A percentile compares a stretch with the other conserved stretches of the same genome.
These are phyloP conservation scores for Agrochola circellaris DNA, from an alignment of 2,888 invertebrate genomes.

Conservation along the genomic window DNA sequence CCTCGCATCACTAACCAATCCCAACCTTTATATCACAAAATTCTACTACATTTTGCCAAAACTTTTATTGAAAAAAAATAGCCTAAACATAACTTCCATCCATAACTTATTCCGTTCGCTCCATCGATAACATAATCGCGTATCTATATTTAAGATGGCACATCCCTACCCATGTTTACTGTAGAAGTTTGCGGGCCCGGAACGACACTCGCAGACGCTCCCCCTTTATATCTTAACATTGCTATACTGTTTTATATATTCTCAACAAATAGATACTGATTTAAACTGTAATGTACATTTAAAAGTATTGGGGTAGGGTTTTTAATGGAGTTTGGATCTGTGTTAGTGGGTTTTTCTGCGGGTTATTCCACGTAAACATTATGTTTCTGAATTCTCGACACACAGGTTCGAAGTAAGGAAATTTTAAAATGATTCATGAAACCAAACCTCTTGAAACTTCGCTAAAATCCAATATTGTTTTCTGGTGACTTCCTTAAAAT, in stretches of 20 bases:
- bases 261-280: constrained; percentile 63
- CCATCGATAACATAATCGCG: constrained; percentile 45
- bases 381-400: neutral
- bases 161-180: constrained; percentile 68
- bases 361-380: neutral
- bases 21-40: constrained; percentile 21
- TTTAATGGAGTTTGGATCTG: constrained; percentile 28
- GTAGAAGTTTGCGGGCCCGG: constrained; percentile 64
- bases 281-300: constrained; percentile 60
- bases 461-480: neutral
- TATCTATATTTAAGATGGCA: constrained; percentile 43
- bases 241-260: constrained; percentile 60
- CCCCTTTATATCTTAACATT: constrained; percentile 64
- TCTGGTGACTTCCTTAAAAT: neutral
- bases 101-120: constrained; percentile 39
- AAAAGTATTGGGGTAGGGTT: constrained; percentile 53
- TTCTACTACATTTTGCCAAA: constrained; percentile 3
- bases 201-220: constrained; percentile 68
- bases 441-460: neutral
- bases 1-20: no score
- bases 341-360: constrained; percentile 7
- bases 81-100: constrained; percentile 31
- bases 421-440: neutral
- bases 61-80: constrained; percentile 39
- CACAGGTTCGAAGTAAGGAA: neutral